Evolutionary conservation across 2,113 vertebrate species (phyloP).

Genomic region (Megalops atlanticus): DNA sequence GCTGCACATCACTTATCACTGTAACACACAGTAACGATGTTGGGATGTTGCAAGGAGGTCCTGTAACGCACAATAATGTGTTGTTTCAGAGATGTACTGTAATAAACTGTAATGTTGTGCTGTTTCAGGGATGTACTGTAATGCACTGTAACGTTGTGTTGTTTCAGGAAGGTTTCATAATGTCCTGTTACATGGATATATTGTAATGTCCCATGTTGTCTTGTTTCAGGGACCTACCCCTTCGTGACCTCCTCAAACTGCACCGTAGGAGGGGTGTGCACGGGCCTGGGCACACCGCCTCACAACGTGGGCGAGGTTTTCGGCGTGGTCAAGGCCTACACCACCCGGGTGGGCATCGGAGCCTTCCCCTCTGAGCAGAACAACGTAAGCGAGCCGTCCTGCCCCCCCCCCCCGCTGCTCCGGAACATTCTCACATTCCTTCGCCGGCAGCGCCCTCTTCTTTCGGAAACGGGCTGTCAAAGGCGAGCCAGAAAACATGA

Average conservation of each 20-base stretch:
- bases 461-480: too few species aligned
- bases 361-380: conserved; percentile 93
- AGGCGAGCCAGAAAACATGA: too few species aligned
- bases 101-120: too few species aligned
- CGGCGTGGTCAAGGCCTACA: conserved; percentile 94
- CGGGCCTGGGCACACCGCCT: conserved; percentile 92
- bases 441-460: too few species aligned
- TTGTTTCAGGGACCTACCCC: conserved; percentile 88
- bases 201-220: background rate
- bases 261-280: conserved; percentile 95
- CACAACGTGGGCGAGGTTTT: conserved; percentile 92
- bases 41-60: too few species aligned
- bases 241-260: conserved; percentile 98
- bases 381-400: conserved; percentile 81
- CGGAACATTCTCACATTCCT: background rate
- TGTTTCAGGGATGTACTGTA: background rate
- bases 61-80: too few species aligned
- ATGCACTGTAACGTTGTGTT: too few species aligned
- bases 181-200: background rate
- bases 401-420: too few species aligned
- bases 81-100: too few species aligned
- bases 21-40: too few species aligned
- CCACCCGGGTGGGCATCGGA: conserved; percentile 93
- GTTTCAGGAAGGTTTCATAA: too few species aligned
- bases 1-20: too few species aligned